Evolutionary conservation across 2,113 vertebrate genomes (phyloP), one percentile per base, ranked within the genome.

Genomic region (Urocitellus parryii): DNA sequence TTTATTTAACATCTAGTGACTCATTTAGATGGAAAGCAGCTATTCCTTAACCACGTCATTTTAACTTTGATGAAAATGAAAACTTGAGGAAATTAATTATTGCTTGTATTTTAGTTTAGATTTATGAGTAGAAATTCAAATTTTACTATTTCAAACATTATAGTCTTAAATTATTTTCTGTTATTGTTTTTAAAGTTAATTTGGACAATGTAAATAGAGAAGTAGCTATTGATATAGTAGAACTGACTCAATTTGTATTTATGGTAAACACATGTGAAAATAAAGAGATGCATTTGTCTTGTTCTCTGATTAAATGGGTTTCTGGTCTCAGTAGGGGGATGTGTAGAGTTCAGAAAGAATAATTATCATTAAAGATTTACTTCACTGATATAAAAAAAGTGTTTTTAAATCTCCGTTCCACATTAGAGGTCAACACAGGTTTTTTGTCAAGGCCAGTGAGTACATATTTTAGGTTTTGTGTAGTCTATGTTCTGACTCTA

Each of bases 1-100:
- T 86, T 95, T 79, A 73, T 95, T 42, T 74, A 67, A 25, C 25
- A 70, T 67, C n/a, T 17, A 37, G 39, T 56, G 63, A 90, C 48
- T 53, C 24, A 63, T 72, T 92, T 77, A 74, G 13, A 29, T 48
- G 9, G 25, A 90, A 8, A 67, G 1, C 14, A 89, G 18, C 32
- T 82, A n/a, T 63, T 85, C 4, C 27, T 7, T 84, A 88, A 73
- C 10, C 70, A 20, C 61, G 72, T 72, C 14, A 24, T 34, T 94
- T 88, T 81, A 95, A 45, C 22, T 12, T 89, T 67, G 16, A 67
- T 73, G 14, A 95, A 80, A 84, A 90, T 70, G 63, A 84, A 90
- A 82, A 81, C 4, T 32, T 88, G 56, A 88, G 11, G 29, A 83
- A 81, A 65, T 81, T 42, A 83, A 48, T 63, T 78, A 29, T 70